Conservation (phyloP, 2,888 invertebrate species). For the Serrognathus titanus region DNA sequence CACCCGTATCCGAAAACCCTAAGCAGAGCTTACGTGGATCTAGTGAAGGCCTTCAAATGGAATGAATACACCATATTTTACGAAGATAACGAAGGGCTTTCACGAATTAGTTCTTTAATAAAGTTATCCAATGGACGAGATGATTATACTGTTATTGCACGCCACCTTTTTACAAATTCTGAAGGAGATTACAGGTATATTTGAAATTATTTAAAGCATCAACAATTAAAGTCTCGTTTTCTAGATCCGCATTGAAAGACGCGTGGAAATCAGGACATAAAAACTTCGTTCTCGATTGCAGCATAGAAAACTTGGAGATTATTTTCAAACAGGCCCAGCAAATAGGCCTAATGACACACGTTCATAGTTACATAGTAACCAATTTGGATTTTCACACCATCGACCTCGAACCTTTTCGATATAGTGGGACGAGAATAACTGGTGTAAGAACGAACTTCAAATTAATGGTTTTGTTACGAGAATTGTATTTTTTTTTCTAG, state of each 20-base stretch:
- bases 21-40: constrained; percentile 60
- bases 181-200: neutral
- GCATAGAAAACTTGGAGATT: constrained; percentile 47
- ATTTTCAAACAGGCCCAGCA: constrained; percentile 58
- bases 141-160: too few species aligned
- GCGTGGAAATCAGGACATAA: constrained; percentile 50
- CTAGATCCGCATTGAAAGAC: constrained; percentile 47
- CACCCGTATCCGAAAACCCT: constrained; percentile 78
- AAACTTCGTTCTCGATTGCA: constrained; percentile 55
- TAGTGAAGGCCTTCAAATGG: constrained; percentile 76
- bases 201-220: too few species aligned
- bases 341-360: constrained; percentile 58
- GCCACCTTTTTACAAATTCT: neutral
- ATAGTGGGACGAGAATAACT: constrained; percentile 60
- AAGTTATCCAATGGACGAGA: constrained; percentile 29
- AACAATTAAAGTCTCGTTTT: neutral
- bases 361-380: constrained; percentile 56
- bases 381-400: constrained; percentile 59
- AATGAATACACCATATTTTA: constrained; percentile 82
- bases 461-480: neutral
- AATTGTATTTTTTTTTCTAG: neutral
- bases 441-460: constrained; percentile 40
- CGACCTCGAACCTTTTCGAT: constrained; percentile 55
- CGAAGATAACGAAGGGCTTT: constrained; percentile 57
- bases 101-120: constrained; percentile 53